Percentiles rank a stretch among this genome's conserved stretches.
Evolutionary conservation across 2,888 invertebrate species (phyloP).

Genomic region (Phorcus lineatus): DNA sequence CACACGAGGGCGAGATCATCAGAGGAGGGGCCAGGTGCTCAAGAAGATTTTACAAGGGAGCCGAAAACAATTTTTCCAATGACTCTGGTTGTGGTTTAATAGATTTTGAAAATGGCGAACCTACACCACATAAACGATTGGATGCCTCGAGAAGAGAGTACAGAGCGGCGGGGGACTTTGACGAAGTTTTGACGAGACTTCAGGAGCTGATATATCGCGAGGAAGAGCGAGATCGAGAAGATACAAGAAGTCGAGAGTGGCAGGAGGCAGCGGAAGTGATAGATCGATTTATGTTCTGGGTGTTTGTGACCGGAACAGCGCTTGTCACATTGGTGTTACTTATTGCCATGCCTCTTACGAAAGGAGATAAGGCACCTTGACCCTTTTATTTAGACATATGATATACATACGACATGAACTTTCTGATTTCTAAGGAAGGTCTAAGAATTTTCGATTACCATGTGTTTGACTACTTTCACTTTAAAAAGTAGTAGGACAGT

Average conservation of each 20-base stretch:
- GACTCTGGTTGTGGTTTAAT: slow-evolving; percentile 66
- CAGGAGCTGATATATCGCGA: slow-evolving; percentile 60
- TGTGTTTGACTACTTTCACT: no score
- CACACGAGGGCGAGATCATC: slow-evolving; percentile 9
- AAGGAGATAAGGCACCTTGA: slow-evolving; percentile 30
- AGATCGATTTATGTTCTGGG: slow-evolving; percentile 78
- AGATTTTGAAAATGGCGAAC: slow-evolving; percentile 63
- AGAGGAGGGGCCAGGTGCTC: slow-evolving; percentile 4
- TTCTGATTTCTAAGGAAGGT: no score
- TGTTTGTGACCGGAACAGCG: slow-evolving; percentile 77
- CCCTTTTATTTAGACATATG: background rate
- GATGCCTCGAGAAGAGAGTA: background rate
- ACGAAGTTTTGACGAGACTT: slow-evolving; percentile 58
- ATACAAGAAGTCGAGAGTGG: slow-evolving; percentile 62
- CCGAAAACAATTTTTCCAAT: slow-evolving; percentile 55
- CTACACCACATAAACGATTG: background rate
- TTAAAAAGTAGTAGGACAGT: no score
- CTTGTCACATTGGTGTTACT: slow-evolving; percentile 76
- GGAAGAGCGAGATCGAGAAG: slow-evolving; percentile 54
- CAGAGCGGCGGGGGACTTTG: slow-evolving; percentile 46
- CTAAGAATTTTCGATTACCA: no score
- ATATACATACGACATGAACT: no score
- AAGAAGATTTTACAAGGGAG: slow-evolving; percentile 36
- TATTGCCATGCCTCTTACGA: slow-evolving; percentile 75
- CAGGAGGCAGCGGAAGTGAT: slow-evolving; percentile 77